Base-by-base conservation (phyloP, 2,797 vertebrate genomes). In the Helostoma temminkii region DNA sequence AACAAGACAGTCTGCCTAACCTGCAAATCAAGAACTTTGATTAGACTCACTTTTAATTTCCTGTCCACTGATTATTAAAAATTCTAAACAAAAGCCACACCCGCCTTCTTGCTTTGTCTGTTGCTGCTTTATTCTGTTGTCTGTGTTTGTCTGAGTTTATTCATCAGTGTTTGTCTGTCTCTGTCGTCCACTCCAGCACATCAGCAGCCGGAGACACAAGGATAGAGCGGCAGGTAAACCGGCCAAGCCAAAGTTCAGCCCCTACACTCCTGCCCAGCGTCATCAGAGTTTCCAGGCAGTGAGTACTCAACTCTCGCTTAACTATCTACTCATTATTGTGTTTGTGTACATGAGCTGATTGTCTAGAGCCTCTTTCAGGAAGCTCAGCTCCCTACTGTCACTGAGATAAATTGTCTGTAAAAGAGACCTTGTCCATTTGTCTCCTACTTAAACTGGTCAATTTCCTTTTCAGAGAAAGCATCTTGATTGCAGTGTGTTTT, bases 191-290 rank as follows among this genome's bases (percentile, higher is more conserved):
- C 90, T 92, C 60, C 93, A 99, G 98, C 98, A 99, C 90, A 99
- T 99, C 93, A 98, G 98, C 95, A 99, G 98, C 83, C 93, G 98
- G 92, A 95, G 98, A 80, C 98, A 99, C 87, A 99, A 99, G 93
- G 98, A 99, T 82, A 93, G 96, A 92, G 97, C 98, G 46, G 97
- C 98, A 74, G 98, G 98, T 76, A 99, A 99, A 91, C 97, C 97
- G 18, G 90, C 96, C 91, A 99, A 99, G 88, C 97, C 98, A n/a
- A 99, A 99, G 88, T 99, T 96, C 86, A 98, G 96, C 82, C 98
- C 96, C n/a, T 98, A 98, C 90, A 94, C 95, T 89, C 95, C 96
- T 88, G 87, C 92, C 67, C 95, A 95, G 82, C 92, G 94, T 45
- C 95, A 94, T 67, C 95, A 95, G 21, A 94, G 89, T 89, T 93